A percentile compares a stretch with the other conserved stretches of the same genome.
Conservation (phyloP, 2,888 invertebrate genomes). For the Itoplectis maculator region DNA sequence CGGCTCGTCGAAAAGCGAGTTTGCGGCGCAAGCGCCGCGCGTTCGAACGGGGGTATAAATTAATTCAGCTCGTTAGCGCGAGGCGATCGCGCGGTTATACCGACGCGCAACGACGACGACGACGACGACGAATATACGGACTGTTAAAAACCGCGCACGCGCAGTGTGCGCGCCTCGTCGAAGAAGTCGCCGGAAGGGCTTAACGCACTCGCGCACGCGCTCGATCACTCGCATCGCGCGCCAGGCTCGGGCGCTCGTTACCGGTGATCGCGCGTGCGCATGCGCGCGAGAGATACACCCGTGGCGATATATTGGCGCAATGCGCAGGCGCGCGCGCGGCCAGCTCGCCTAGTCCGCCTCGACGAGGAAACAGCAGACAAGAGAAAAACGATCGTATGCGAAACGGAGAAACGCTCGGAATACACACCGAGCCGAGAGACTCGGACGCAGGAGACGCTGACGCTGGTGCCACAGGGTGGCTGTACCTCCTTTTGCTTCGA, state of each 20-base stretch:
- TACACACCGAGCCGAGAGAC: neutral
- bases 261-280: too few relatives aligned
- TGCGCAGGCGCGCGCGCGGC: slow-evolving; percentile 6
- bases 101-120: slow-evolving; percentile 50
- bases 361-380: slow-evolving; percentile 6
- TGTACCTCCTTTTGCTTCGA: slow-evolving; percentile 26
- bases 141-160: slow-evolving; percentile 33
- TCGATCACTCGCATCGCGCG: slow-evolving; percentile 51
- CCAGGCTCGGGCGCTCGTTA: slow-evolving; percentile 53
- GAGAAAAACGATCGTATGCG: slow-evolving; percentile 7
- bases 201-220: slow-evolving; percentile 63
- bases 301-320: slow-evolving; percentile 54
- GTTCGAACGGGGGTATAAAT: slow-evolving; percentile 64
- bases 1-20: slow-evolving; percentile 51
- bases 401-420: slow-evolving; percentile 24
- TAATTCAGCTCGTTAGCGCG: slow-evolving; percentile 69
- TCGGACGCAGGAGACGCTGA: slow-evolving; percentile 35
- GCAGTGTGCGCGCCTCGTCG: slow-evolving; percentile 46
- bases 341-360: slow-evolving; percentile 9
- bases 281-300: slow-evolving; percentile 50
- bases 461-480: neutral
- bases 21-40: slow-evolving; percentile 17
- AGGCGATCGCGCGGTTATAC: slow-evolving; percentile 43
- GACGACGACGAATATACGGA: slow-evolving; percentile 11
- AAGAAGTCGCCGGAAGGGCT: slow-evolving; percentile 61